Evolutionary conservation across 2,113 vertebrate species (phyloP), one percentile per base, ranked within the genome.

Genomic region (Lycaon pictus): DNA sequence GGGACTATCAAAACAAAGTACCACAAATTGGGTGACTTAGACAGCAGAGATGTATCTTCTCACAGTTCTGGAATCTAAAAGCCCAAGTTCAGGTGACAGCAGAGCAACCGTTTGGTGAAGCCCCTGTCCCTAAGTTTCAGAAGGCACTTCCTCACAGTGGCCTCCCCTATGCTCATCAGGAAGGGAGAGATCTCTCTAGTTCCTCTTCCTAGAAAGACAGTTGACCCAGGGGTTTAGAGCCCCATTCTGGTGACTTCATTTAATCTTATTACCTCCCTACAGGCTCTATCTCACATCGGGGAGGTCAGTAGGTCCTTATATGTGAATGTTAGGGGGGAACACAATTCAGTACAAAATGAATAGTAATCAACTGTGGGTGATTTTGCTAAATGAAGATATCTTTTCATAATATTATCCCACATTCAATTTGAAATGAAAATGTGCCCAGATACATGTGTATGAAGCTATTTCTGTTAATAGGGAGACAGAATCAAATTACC

Each of bases 61-160:
- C 65, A 67, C 20, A 27, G 22, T 27, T 88, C 22, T 91, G 22
- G 6, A 43, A 20, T 53, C 22, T 58, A 32, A 72, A 51, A 55
- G 32, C 7, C 11, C 29, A 58, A 20, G 69, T 12, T 53, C 23
- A 43, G 32, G 29, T 32, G 58, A 48, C 32, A 32, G 9, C 9
- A 56, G 9, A 1, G 19, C 20, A 63, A 8, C 9, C 17, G 0
- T 17, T 11, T 55, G 11, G 2, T 6, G 4, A 90, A 19, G 11
- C 4, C 6, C 53, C 35, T 35, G 53, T 22, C 29, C 11, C 85
- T 23, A 19, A 29, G 37, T 16, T 60, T 20, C 6, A 35, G 71
- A 63, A 12, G 11, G n/a, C 0, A 2, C 27, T 11, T 51, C 35
- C 11, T 16, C 11, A 9, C 37, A n/a, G 4, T n/a, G 27, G 22